These are phyloP conservation scores for Amblyopsis hoosieri DNA, from an alignment of 2,797 vertebrate species.

Conservation along the genomic window DNA sequence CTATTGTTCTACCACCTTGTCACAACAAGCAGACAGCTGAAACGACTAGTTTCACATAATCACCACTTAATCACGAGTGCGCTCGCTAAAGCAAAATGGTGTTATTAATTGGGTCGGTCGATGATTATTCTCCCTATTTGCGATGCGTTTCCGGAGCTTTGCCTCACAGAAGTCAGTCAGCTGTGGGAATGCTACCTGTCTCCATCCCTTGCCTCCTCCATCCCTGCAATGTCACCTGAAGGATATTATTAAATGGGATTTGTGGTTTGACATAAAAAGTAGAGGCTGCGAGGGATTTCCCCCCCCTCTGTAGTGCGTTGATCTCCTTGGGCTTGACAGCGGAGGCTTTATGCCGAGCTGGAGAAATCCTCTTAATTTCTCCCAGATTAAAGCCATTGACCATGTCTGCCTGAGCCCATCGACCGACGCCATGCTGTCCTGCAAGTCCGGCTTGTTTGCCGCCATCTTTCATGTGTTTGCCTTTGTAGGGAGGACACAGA, in stretches of 20 bases:
- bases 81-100: no score
- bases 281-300: conserved; percentile 57
- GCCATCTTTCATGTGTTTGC: conserved; percentile 24
- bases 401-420: conserved; percentile 54
- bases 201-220: conserved; percentile 31
- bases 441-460: conserved; percentile 23
- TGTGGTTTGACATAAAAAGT: conserved; percentile 72
- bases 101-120: no score
- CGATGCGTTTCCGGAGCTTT: no score
- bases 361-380: conserved; percentile 69
- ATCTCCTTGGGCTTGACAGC: conserved; percentile 50
- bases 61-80: no score
- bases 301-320: conserved; percentile 51
- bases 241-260: conserved; percentile 75
- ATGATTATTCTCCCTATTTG: no score
- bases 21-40: neutral
- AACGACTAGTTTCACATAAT: no score
- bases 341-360: conserved; percentile 48
- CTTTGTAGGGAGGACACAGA: conserved; percentile 50
- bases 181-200: conserved; percentile 20
- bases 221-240: conserved; percentile 63
- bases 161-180: neutral
- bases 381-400: conserved; percentile 67
- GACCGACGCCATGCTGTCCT: conserved; percentile 31
- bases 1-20: neutral